phyloP scores from a whole-genome alignment of 1,140 invertebrate species.

The Drosophila novamexicana region DNA sequence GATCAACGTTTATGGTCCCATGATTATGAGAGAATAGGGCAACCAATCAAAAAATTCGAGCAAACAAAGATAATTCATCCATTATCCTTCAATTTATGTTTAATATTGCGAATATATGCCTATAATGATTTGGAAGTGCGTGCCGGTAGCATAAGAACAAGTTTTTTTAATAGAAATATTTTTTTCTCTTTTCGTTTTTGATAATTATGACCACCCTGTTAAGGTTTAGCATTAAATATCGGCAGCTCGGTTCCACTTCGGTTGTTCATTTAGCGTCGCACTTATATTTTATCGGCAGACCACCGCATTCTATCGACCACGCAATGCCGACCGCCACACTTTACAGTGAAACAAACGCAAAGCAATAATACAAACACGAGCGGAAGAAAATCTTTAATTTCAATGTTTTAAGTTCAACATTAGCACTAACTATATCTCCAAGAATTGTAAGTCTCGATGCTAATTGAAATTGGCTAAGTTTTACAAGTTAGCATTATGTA shows the following conservation, averaged over 20 bases:
- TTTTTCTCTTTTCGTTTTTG: too few relatives aligned
- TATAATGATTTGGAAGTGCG: too few relatives aligned
- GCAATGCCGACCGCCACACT: constrained; percentile 31
- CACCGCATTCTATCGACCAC: constrained; percentile 31
- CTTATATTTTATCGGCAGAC: constrained; percentile 11
- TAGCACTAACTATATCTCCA: constrained; percentile 47
- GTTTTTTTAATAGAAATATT: too few relatives aligned
- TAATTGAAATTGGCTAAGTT: constrained; percentile 30
- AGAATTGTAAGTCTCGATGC: constrained; percentile 66
- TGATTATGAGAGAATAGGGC: too few relatives aligned
- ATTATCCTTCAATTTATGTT: too few relatives aligned
- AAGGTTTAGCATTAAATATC: not conserved
- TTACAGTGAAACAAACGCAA: constrained; percentile 43
- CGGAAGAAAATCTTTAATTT: constrained; percentile 46
- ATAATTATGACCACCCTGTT: too few relatives aligned
- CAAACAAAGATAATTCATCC: too few relatives aligned
- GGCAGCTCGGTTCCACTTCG: not conserved
- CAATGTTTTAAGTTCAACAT: constrained; percentile 59
- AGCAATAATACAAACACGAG: constrained; percentile 52
- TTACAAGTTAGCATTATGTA: constrained; percentile 37
- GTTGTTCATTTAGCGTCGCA: constrained; percentile 4
- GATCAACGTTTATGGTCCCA: too few relatives aligned
- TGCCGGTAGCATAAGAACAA: too few relatives aligned
- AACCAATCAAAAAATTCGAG: not conserved
- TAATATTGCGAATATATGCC: too few relatives aligned